Evolutionary conservation across 2,113 vertebrate genomes (phyloP), one percentile per base, ranked within the genome.

Genomic region (Channa maculata): DNA sequence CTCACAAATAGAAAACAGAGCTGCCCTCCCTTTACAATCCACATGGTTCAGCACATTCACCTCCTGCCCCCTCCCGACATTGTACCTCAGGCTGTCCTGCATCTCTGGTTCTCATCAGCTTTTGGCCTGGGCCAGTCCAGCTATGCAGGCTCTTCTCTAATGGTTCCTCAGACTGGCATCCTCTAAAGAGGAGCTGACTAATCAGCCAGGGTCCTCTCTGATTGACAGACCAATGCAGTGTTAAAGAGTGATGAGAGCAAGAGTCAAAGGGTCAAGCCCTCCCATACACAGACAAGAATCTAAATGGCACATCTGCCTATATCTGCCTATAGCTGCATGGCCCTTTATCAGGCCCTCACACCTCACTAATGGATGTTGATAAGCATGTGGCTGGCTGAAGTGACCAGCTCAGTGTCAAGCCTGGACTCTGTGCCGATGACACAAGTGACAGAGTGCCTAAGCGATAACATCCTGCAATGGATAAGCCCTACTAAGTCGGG

Each of bases 1-100:
- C 92, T 88, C 88, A 93, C 92, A 94, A 94, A 95, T 93, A 94
- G 88, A 94, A 95, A 95, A 94, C 93, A 94, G 92, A 95, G 89
- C 90, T 86, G 84, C 86, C 82, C 86, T 89, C 76, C 90, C 86
- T 80, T 89, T 84, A 86, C 88, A 88, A 85, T 88, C 80, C 86
- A 85, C 86, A 90, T 86, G 90, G 82, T 85, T 89, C 79, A 86
- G 84, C 83, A 89, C 87, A 87, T 89, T 84, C 82, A 88, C 90
- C 81, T 75, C 89, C 72, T 77, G 55, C 80, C 66, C 67, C 48
- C n/a, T 48, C 62, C 62, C 73, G 71, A 61, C 82, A 80, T 79
- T 81, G 77, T 72, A 81, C 85, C 86, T 74, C 80, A 43, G 85
- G 85, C 87, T 83, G 77, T 88, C 76, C 71, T 65, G 74, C 77